Evolutionary conservation across 2,888 invertebrate species (phyloP).

Genomic region (Aproaerema taeniolella): DNA sequence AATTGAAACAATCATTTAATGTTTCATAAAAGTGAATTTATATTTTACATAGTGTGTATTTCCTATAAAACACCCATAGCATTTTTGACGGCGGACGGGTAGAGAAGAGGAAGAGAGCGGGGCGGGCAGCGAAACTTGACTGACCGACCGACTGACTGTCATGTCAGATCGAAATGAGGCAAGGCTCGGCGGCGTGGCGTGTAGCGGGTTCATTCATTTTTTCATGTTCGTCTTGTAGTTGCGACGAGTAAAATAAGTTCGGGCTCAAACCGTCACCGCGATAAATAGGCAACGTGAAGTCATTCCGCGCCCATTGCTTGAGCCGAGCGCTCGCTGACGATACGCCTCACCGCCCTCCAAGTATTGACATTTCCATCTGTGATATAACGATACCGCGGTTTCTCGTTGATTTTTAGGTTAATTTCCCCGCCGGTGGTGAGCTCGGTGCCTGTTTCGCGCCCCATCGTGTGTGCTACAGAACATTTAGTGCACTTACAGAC

Average conservation of each 20-base stretch:
- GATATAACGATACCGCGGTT: constrained; percentile 60
- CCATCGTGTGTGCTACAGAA: constrained; percentile 22
- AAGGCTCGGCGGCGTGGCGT: constrained; percentile 40
- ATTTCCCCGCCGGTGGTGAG: constrained; percentile 60
- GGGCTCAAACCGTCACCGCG: constrained; percentile 45
- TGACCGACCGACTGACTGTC: not conserved
- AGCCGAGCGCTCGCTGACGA: constrained; percentile 44
- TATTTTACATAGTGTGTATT: too few species aligned
- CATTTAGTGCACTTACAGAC: constrained; percentile 35
- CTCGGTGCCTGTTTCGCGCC: constrained; percentile 47
- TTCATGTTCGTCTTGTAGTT: constrained; percentile 37
- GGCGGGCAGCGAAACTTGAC: not conserved
- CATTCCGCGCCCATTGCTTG: constrained; percentile 51
- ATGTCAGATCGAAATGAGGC: constrained; percentile 31
- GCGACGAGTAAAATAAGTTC: constrained; percentile 40
- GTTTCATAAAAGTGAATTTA: too few species aligned
- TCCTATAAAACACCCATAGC: constrained; percentile 1
- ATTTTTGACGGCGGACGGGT: not conserved
- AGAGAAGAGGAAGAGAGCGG: not conserved
- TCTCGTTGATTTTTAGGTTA: constrained; percentile 61
- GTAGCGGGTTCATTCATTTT: constrained; percentile 51
- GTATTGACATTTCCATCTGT: constrained; percentile 66
- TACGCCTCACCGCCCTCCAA: constrained; percentile 48
- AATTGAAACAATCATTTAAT: too few species aligned
- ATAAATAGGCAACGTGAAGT: constrained; percentile 49